Evolutionary conservation across 2,888 invertebrate species (phyloP), one percentile per base, ranked within the genome.

Genomic region (Cryptus armator): DNA sequence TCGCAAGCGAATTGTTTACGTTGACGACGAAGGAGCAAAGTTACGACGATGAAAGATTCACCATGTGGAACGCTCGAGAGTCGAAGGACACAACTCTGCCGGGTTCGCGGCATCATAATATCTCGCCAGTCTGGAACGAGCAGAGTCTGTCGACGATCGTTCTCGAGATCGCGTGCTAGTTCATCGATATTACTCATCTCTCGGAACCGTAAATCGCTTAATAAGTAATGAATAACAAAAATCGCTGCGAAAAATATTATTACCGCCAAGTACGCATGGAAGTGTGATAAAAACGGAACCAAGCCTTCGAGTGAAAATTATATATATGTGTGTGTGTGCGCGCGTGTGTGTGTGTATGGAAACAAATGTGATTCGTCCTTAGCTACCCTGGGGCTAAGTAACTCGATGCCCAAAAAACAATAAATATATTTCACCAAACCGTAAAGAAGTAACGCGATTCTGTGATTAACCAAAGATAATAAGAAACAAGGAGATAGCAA

Each of bases 21-120:
- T 70, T 3, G 14, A 48, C 14, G 71, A 81, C 67, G 67, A 19
- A 64, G 51, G 43, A 76, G 16, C 68, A 37, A 43, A 74, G 78
- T 46, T 66, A 79, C 66, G 78, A 66, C 74, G 78, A 81, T 82
- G 79, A 81, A 66, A 75, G 74, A 68, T 85, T 75, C 85, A 46
- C 67, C 79, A 71, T 82, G 85, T 82, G 85, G 85, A 85, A 85
- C 85, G 82, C 70, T 76, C 75, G 75, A 43, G 56, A 79, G 67
- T 43, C 75, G 32, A 81, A 66, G 85, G 75, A 64, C 74, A 46
- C 14, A 10, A 62, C 16, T 53, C 74, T 84, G 66, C 80, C 84
- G 76, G 80, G 72, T 62, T 80, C 80, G 70, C 68, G 74, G 4
- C 56, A 4, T 56, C 10, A 19, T 19, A 10, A 56, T 24, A 19